A percentile compares a stretch with the other conserved stretches of the same genome.
Conservation (phyloP, 2,888 invertebrate genomes). For the Dendrolimus houi region DNA sequence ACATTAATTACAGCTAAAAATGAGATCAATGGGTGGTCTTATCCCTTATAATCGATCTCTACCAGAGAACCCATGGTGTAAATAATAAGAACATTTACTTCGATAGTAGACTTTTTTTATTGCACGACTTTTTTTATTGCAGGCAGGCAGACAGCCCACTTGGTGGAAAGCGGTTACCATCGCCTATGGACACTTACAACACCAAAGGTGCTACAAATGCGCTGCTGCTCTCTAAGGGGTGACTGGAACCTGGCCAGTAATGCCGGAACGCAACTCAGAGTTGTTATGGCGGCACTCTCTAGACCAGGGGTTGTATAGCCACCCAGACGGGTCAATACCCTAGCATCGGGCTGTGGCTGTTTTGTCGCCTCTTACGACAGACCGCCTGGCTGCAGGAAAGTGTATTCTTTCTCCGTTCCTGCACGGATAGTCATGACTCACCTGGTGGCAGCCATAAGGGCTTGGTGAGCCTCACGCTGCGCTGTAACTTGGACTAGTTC, state of each 20-base stretch:
- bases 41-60: no score
- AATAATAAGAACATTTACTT: slow-evolving; percentile 1
- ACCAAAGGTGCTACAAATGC: background rate
- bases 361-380: background rate
- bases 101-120: background rate
- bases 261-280: no score
- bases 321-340: no score
- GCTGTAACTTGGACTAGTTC: slow-evolving; percentile 60
- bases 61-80: background rate
- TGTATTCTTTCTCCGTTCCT: background rate
- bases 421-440: slow-evolving; percentile 11
- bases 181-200: background rate
- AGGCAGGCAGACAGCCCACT: background rate
- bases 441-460: slow-evolving; percentile 58
- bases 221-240: no score
- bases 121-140: background rate
- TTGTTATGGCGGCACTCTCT: no score
- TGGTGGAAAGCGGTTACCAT: no score
- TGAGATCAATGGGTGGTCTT: no score
- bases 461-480: slow-evolving; percentile 56
- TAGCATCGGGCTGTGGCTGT: no score
- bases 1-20: no score
- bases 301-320: no score
- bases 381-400: no score
- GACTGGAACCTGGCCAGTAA: no score